phyloP scores from a whole-genome alignment of 2,888 invertebrate genomes.

The Ophion ventricosus region DNA sequence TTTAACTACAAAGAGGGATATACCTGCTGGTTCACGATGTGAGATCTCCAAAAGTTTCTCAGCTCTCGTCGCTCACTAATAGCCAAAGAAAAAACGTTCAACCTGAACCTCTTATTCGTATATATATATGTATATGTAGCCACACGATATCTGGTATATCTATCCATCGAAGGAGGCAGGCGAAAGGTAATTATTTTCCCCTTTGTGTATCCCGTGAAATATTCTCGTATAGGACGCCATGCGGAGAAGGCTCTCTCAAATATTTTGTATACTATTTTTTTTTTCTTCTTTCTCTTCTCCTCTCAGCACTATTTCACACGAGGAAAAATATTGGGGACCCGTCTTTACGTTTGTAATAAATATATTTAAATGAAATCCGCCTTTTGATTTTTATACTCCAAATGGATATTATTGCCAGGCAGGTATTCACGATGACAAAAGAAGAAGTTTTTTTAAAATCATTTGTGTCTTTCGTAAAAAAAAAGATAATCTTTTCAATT shows the following conservation, averaged over 20 bases:
- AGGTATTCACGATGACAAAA: background rate
- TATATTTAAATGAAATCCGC: background rate
- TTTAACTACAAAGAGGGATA: slow-evolving; percentile 46
- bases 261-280: slow-evolving; percentile 37
- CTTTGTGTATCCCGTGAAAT: slow-evolving; percentile 76
- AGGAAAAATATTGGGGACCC: slow-evolving; percentile 8
- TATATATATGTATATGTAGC: slow-evolving; percentile 37
- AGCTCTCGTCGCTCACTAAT: slow-evolving; percentile 62
- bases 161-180: slow-evolving; percentile 71
- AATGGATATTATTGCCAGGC: background rate
- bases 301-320: slow-evolving; percentile 51
- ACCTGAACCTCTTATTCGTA: slow-evolving; percentile 40
- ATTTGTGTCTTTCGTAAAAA: background rate
- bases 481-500: background rate
- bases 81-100: slow-evolving; percentile 54
- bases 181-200: slow-evolving; percentile 79
- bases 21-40: slow-evolving; percentile 45
- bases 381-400: background rate
- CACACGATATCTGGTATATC: slow-evolving; percentile 46
- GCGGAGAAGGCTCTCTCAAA: slow-evolving; percentile 71
- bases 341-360: slow-evolving; percentile 27
- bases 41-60: slow-evolving; percentile 49
- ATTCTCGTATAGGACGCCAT: slow-evolving; percentile 73
- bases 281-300: slow-evolving; percentile 27
- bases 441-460: no score